These are phyloP conservation scores for Megaustenia siamemsis DNA, from an alignment of 2,888 invertebrate species.

Conservation along the genomic window DNA sequence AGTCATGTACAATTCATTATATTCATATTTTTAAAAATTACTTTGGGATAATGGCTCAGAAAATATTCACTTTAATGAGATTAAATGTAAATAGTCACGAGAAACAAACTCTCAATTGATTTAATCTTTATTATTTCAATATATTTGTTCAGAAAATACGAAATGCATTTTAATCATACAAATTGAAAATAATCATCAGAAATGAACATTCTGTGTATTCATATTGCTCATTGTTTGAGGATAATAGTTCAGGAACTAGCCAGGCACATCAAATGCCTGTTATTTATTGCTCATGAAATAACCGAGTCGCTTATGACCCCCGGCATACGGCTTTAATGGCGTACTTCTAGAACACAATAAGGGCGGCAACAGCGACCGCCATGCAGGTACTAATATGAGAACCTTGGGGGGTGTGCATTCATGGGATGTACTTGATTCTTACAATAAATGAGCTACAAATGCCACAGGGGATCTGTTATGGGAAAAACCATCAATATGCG, in stretches of 20 bases:
- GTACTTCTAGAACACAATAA: not conserved
- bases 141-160: no score
- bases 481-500: not conserved
- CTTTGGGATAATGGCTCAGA: no score
- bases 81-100: no score
- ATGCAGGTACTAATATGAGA: not conserved
- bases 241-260: not conserved
- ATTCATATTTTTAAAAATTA: no score
- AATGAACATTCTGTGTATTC: not conserved
- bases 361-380: not conserved
- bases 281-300: constrained; percentile 23
- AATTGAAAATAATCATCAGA: no score
- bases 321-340: not conserved
- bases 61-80: no score
- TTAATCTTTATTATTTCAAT: no score
- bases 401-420: not conserved
- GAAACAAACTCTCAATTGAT: no score
- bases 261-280: not conserved
- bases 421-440: constrained; percentile 1
- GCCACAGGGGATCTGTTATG: constrained; percentile 26
- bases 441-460: constrained; percentile 25
- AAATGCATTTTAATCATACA: no score
- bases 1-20: no score
- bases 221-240: not conserved
- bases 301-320: not conserved